phyloP scores from a whole-genome alignment of 2,797 vertebrate genomes.

The Gymnodraco acuticeps region DNA sequence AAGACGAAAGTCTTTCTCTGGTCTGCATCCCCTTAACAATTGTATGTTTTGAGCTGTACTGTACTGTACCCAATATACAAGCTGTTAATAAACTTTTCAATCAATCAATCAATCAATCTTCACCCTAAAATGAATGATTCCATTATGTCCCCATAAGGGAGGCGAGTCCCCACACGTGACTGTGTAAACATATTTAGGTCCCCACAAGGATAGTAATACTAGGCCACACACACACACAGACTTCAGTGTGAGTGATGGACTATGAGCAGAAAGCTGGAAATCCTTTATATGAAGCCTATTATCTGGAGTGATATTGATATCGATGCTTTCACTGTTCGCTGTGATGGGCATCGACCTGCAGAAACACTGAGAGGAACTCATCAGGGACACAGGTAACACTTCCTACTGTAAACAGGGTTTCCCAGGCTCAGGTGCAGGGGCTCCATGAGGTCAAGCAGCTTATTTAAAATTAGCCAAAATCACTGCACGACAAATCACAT shows the following conservation, averaged over 20 bases:
- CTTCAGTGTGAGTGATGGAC: not conserved
- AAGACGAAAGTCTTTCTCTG: no score
- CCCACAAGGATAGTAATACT: no score
- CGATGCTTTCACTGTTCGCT: slow-evolving; percentile 44
- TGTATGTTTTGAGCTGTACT: no score
- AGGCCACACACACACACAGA: not conserved
- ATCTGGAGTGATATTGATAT: slow-evolving; percentile 10
- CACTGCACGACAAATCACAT: no score
- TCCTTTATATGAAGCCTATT: not conserved
- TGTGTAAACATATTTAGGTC: no score
- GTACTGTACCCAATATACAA: no score
- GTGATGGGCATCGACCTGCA: slow-evolving; percentile 47
- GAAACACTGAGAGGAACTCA: not conserved
- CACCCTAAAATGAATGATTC: no score
- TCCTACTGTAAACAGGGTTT: not conserved
- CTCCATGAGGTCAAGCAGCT: not conserved
- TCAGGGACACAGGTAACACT: not conserved
- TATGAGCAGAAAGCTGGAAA: slow-evolving; percentile 7
- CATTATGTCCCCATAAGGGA: no score
- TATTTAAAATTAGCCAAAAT: not conserved
- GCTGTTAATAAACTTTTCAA: no score
- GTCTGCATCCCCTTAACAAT: no score
- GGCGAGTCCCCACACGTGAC: no score
- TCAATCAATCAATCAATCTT: no score
- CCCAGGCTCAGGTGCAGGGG: not conserved